phyloP scores from a whole-genome alignment of 2,113 vertebrate genomes.

The Myiagra hebetior region DNA sequence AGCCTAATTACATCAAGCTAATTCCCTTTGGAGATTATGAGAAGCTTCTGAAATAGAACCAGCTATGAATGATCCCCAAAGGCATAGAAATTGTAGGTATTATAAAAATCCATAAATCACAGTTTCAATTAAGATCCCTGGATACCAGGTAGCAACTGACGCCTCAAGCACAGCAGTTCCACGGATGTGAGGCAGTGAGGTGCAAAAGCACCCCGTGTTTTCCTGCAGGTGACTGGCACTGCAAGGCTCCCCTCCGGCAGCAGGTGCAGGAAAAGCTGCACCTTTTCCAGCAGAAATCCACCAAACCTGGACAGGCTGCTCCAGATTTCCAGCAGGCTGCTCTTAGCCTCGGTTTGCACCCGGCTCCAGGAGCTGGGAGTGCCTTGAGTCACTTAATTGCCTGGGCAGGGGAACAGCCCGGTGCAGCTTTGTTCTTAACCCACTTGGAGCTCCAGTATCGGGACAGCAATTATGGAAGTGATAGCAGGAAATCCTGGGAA shows the following conservation, averaged over 20 bases:
- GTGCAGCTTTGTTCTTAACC: neutral
- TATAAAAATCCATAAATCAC: neutral
- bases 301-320: neutral
- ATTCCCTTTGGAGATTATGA: neutral
- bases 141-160: neutral
- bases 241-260: neutral
- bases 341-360: neutral
- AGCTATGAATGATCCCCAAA: neutral
- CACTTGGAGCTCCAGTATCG: neutral
- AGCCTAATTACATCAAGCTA: neutral
- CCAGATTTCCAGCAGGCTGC: neutral
- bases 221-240: neutral
- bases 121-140: neutral
- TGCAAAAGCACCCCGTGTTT: fast-evolving
- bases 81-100: neutral
- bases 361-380: neutral
- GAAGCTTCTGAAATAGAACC: neutral
- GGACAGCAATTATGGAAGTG: neutral
- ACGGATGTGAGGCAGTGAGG: fast-evolving
- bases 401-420: neutral
- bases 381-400: neutral
- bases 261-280: neutral
- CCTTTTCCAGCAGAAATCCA: neutral
- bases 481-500: neutral
- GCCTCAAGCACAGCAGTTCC: neutral